A percentile compares a stretch with the other conserved stretches of the same genome.
Evolutionary conservation across 2,797 vertebrate species (phyloP).

Genomic region (Cheirogaleus major): DNA sequence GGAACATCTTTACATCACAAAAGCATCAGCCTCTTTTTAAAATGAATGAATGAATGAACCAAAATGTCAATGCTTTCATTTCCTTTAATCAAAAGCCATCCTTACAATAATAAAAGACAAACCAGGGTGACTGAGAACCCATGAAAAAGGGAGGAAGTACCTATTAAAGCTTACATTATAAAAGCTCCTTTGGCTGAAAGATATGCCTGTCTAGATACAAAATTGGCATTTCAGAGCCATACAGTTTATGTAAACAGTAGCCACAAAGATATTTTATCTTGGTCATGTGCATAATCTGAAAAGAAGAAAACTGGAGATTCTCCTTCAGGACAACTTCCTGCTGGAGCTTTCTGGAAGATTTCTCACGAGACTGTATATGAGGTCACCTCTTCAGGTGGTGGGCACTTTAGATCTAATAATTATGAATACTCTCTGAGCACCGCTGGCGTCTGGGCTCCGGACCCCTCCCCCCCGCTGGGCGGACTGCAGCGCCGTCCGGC

Average conservation of each 20-base stretch:
- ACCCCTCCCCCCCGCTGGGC: background rate
- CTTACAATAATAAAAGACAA: slow-evolving; percentile 72
- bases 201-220: slow-evolving; percentile 51
- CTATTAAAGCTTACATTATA: slow-evolving; percentile 54
- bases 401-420: slow-evolving; percentile 8
- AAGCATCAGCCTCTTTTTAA: slow-evolving; percentile 73
- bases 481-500: background rate
- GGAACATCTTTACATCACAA: slow-evolving; percentile 81
- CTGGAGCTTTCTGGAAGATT: slow-evolving; percentile 44
- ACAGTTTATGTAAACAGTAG: slow-evolving; percentile 67
- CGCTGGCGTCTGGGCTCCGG: background rate
- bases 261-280: slow-evolving; percentile 59
- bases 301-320: background rate
- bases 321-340: slow-evolving; percentile 27
- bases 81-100: slow-evolving; percentile 71
- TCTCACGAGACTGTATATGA: slow-evolving; percentile 16
- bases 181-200: slow-evolving; percentile 56
- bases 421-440: background rate
- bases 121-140: slow-evolving; percentile 28
- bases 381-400: slow-evolving; percentile 28
- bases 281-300: slow-evolving; percentile 42
- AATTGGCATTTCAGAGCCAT: slow-evolving; percentile 69
- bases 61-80: slow-evolving; percentile 71
- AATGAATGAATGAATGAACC: slow-evolving; percentile 71
- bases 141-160: slow-evolving; percentile 59